These are phyloP conservation scores for Chromoteleia sp. DNA, from an alignment of 2,888 invertebrate genomes.

Conservation along the genomic window DNA sequence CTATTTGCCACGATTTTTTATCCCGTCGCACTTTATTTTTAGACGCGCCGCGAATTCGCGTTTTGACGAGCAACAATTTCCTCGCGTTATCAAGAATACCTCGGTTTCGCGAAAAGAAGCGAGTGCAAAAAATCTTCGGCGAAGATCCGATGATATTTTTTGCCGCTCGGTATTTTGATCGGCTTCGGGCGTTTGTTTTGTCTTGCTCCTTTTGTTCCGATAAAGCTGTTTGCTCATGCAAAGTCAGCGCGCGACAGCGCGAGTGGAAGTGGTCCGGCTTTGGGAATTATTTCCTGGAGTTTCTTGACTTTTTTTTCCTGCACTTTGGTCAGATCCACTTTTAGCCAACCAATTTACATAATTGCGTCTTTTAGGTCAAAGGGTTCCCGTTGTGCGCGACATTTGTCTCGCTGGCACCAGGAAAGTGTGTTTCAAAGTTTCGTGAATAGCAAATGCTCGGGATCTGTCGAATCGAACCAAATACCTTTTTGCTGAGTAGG, in stretches of 20 bases:
- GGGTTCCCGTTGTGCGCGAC: slow-evolving; percentile 27
- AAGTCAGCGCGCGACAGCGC: slow-evolving; percentile 24
- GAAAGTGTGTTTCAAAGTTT: slow-evolving; percentile 19
- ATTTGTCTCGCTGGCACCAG: slow-evolving; percentile 27
- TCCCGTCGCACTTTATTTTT: slow-evolving; percentile 42
- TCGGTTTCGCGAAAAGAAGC: slow-evolving; percentile 34
- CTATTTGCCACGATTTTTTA: slow-evolving; percentile 57
- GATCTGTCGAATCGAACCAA: background rate
- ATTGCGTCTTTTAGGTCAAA: slow-evolving; percentile 37
- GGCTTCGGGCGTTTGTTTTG: slow-evolving; percentile 13
- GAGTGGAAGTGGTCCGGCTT: slow-evolving; percentile 24
- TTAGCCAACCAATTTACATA: slow-evolving; percentile 48
- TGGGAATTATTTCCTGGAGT: slow-evolving; percentile 36
- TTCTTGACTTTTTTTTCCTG: slow-evolving; percentile 1
- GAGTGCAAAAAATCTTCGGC: slow-evolving; percentile 12
- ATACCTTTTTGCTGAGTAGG: slow-evolving; percentile 11
- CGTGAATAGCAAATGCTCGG: slow-evolving; percentile 22
- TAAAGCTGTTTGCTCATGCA: slow-evolving; percentile 37
- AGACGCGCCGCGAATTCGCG: slow-evolving; percentile 33
- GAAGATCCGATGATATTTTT: slow-evolving; percentile 38
- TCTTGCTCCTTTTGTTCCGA: slow-evolving; percentile 26
- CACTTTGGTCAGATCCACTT: slow-evolving; percentile 4
- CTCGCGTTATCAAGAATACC: slow-evolving; percentile 28
- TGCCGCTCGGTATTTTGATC: slow-evolving; percentile 30
- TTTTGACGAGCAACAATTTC: slow-evolving; percentile 41